These are phyloP conservation scores for Paraplagusia blochii DNA, from an alignment of 2,113 vertebrate genomes.

Conservation along the genomic window DNA sequence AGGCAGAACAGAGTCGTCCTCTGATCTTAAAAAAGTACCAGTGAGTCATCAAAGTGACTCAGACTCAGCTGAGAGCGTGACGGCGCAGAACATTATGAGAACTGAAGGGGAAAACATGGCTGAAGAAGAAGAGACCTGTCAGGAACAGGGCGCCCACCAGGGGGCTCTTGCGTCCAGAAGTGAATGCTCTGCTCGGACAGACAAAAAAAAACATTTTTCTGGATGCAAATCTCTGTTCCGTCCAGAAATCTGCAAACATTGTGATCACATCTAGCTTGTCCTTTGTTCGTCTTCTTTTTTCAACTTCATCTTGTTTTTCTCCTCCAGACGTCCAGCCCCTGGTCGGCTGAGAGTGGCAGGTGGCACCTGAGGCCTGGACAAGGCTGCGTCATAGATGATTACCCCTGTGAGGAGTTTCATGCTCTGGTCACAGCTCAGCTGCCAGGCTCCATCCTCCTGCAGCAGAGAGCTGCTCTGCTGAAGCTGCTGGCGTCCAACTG, in stretches of 20 bases:
- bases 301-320: not conserved
- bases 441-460: conserved; percentile 45
- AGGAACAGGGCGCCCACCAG: not conserved
- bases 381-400: conserved; percentile 68
- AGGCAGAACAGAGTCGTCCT: conserved; percentile 4
- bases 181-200: no score
- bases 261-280: no score
- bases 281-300: not conserved
- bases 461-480: conserved; percentile 70
- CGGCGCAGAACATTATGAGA: conserved; percentile 22
- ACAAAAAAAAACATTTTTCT: no score
- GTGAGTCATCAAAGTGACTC: conserved; percentile 18
- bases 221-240: no score
- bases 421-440: conserved; percentile 67
- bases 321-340: conserved; percentile 66
- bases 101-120: not conserved
- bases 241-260: no score
- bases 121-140: not conserved
- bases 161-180: no score
- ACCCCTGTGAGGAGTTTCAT: conserved; percentile 73
- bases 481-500: conserved; percentile 74
- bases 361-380: conserved; percentile 52
- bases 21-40: conserved; percentile 8
- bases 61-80: conserved; percentile 45
- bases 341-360: conserved; percentile 60